Percentiles rank a stretch among this genome's conserved stretches.
Conservation (phyloP, 2,888 invertebrate genomes). For the Morinoia aosen region DNA sequence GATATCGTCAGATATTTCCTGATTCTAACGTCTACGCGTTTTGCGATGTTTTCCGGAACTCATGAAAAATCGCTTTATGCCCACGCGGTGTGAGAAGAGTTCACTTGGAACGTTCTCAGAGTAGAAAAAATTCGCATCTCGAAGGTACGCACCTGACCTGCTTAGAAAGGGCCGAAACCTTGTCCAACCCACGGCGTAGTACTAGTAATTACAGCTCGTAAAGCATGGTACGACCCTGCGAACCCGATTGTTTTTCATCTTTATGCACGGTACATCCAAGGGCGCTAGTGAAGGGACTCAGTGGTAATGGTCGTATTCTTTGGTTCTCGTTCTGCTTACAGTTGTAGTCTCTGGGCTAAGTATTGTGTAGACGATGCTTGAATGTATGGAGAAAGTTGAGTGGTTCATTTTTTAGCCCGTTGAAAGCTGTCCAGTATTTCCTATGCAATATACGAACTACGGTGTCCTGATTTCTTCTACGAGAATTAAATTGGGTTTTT, state of each 20-base stretch:
- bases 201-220: not conserved
- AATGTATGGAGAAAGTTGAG: not conserved
- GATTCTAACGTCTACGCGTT: no score
- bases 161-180: not conserved
- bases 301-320: not conserved
- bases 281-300: not conserved
- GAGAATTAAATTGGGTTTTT: not conserved
- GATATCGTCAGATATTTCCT: not conserved
- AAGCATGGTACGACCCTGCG: not conserved
- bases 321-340: not conserved
- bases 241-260: not conserved
- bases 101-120: not conserved
- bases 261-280: not conserved
- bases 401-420: not conserved
- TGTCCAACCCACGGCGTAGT: not conserved
- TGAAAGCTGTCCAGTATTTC: not conserved
- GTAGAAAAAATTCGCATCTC: not conserved
- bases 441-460: not conserved
- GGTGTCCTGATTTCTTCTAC: not conserved
- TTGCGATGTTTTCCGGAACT: no score
- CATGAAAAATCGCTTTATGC: not conserved
- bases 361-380: not conserved
- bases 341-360: not conserved
- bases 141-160: not conserved
- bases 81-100: not conserved